Evolutionary conservation across 2,888 invertebrate species (phyloP).

Genomic region (Drosophila lacicola): DNA sequence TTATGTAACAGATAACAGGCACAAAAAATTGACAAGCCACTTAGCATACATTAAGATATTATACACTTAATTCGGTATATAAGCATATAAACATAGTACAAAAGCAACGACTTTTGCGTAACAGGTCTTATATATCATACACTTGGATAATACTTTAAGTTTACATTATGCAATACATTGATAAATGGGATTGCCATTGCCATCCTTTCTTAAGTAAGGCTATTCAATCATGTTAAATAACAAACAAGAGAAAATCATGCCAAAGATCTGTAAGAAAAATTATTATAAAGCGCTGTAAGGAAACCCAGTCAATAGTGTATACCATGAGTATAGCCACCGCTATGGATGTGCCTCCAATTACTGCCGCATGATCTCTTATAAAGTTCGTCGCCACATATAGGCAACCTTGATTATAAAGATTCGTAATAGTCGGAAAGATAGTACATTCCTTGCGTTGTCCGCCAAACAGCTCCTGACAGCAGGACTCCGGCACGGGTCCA

Average conservation of each 20-base stretch:
- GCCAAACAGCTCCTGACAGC: constrained; percentile 89
- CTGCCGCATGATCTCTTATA: constrained; percentile 91
- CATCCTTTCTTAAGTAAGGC: constrained; percentile 39
- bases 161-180: constrained; percentile 32
- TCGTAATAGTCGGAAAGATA: constrained; percentile 82
- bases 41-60: constrained; percentile 26
- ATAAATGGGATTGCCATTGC: constrained; percentile 43
- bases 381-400: constrained; percentile 89
- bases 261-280: constrained; percentile 89
- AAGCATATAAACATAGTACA: constrained; percentile 48
- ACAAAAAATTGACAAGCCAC: constrained; percentile 38
- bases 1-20: constrained; percentile 54
- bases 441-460: constrained; percentile 85
- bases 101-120: constrained; percentile 24
- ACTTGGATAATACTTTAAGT: constrained; percentile 66
- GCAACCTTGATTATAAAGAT: constrained; percentile 90
- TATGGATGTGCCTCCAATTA: constrained; percentile 93
- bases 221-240: constrained; percentile 94
- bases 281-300: not conserved
- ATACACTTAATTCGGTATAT: constrained; percentile 25
- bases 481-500: constrained; percentile 90
- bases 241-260: constrained; percentile 93
- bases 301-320: constrained; percentile 61
- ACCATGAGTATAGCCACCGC: constrained; percentile 95
- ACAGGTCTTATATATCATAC: constrained; percentile 43